Conservation (phyloP, 37 sponge, comb jelly and placozoan species). For the Beroe ovata region DNA sequence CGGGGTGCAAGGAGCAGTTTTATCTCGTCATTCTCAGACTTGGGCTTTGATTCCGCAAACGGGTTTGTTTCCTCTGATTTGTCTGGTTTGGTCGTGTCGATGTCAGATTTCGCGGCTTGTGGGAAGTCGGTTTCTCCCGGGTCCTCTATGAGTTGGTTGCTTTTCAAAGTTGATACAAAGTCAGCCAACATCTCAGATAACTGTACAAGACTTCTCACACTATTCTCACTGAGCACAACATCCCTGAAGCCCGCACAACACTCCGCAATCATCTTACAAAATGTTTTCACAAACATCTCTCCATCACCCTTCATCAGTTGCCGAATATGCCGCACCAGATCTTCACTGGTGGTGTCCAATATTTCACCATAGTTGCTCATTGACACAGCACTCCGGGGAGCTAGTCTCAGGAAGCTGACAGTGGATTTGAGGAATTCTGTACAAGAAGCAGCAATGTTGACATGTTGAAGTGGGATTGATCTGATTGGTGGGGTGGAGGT, state of each 20-base stretch:
- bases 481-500: background rate
- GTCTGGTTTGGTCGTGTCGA: background rate
- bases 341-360: conserved; percentile 6
- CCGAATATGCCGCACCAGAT: background rate
- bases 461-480: background rate
- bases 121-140: background rate
- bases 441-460: background rate
- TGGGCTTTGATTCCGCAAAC: background rate
- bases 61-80: background rate
- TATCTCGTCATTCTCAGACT: conserved; percentile 35
- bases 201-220: background rate
- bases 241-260: conserved; percentile 9
- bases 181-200: background rate
- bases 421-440: background rate
- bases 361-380: background rate
- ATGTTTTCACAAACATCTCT: conserved; percentile 19
- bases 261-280: background rate
- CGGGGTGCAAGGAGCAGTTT: conserved; percentile 3
- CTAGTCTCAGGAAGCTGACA: background rate
- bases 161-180: conserved; percentile 2
- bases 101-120: background rate
- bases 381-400: background rate
- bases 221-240: background rate
- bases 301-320: background rate
- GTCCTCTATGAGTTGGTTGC: background rate